Evolutionary conservation across 2,888 invertebrate species (phyloP).

Genomic region (Spilarctia lutea): DNA sequence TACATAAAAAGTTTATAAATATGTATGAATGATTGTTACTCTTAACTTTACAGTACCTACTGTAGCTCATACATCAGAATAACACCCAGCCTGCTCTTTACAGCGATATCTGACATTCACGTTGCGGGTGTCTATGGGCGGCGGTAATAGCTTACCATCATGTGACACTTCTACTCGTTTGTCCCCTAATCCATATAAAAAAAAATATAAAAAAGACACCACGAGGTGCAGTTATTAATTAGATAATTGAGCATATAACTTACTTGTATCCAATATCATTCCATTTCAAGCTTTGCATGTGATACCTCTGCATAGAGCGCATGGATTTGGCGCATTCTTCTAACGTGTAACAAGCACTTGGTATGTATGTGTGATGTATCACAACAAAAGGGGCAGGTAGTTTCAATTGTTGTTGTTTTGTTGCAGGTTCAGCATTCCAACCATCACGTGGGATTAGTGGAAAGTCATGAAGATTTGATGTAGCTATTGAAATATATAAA

Average conservation of each 20-base stretch:
- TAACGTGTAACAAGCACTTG: slow-evolving; percentile 86
- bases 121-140: too few relatives aligned
- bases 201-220: not conserved
- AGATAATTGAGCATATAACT: slow-evolving; percentile 42
- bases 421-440: slow-evolving; percentile 87
- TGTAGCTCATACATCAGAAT: too few relatives aligned
- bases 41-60: too few relatives aligned
- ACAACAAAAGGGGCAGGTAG: slow-evolving; percentile 89
- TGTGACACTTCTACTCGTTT: too few relatives aligned
- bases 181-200: too few relatives aligned
- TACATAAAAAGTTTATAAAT: too few relatives aligned
- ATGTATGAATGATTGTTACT: not conserved
- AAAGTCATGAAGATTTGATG: slow-evolving; percentile 46
- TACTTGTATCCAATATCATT: slow-evolving; percentile 89
- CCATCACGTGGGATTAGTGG: slow-evolving; percentile 74
- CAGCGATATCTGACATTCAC: not conserved
- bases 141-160: too few relatives aligned
- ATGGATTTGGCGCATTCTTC: slow-evolving; percentile 86
- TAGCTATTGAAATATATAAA: not conserved
- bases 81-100: too few relatives aligned
- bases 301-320: slow-evolving; percentile 89
- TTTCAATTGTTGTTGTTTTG: slow-evolving; percentile 72
- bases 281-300: slow-evolving; percentile 87
- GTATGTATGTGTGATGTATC: slow-evolving; percentile 90
- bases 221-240: too few relatives aligned